Conservation (phyloP, 2,888 invertebrate genomes). For the Mayetiola destructor region DNA sequence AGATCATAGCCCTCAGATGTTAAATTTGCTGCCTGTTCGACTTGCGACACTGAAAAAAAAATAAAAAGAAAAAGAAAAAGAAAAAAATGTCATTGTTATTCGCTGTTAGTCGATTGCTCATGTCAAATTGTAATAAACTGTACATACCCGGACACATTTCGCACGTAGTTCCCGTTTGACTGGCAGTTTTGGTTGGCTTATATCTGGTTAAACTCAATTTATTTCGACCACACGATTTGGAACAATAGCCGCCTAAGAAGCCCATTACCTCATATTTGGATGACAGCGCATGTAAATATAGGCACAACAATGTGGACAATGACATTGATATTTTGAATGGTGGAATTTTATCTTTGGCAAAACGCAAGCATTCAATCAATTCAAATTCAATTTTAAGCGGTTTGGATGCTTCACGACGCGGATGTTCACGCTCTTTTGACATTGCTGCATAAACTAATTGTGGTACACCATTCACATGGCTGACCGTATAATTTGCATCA, state of each 20-base stretch:
- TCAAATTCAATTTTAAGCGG: slow-evolving; percentile 19
- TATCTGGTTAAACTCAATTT: slow-evolving; percentile 40
- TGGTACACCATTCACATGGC: slow-evolving; percentile 17
- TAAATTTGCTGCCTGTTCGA: slow-evolving; percentile 44
- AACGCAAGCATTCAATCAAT: slow-evolving; percentile 21
- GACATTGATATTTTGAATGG: slow-evolving; percentile 45
- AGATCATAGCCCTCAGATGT: slow-evolving; percentile 36
- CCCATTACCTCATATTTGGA: slow-evolving; percentile 62
- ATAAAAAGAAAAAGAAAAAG: slow-evolving; percentile 7
- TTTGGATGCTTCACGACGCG: slow-evolving; percentile 8
- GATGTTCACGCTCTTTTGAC: background rate
- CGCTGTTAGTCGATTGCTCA: background rate
- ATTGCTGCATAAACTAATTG: slow-evolving; percentile 5
- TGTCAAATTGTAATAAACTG: background rate
- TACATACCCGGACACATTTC: slow-evolving; percentile 58
- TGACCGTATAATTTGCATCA: slow-evolving; percentile 19
- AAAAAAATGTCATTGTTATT: slow-evolving; percentile 9
- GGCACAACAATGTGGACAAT: slow-evolving; percentile 44
- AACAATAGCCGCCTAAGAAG: slow-evolving; percentile 44
- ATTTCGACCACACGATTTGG: slow-evolving; percentile 20
- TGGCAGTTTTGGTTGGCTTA: slow-evolving; percentile 48
- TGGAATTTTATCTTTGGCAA: slow-evolving; percentile 32
- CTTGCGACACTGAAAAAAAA: slow-evolving; percentile 40
- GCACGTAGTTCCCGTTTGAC: slow-evolving; percentile 51
- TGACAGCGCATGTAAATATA: slow-evolving; percentile 57